These are phyloP conservation scores for Diachasma alloeum DNA, from an alignment of 1,140 invertebrate species.

Conservation along the genomic window DNA sequence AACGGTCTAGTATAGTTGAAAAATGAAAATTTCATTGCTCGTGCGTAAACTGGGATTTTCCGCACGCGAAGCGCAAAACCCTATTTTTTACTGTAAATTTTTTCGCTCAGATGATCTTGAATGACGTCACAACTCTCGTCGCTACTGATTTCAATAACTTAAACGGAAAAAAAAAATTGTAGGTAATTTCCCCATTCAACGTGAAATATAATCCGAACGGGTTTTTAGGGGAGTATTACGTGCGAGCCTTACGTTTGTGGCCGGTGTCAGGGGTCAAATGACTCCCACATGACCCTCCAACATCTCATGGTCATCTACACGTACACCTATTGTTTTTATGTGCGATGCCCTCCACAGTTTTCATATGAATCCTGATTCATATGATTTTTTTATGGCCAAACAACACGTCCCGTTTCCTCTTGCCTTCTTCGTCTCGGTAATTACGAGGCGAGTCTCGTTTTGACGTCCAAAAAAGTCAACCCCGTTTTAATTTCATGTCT, in stretches of 20 bases:
- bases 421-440: neutral
- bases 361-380: slow-evolving; percentile 4
- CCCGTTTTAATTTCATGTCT: neutral
- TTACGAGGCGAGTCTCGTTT: neutral
- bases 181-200: too few relatives aligned
- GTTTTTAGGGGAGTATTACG: slow-evolving; percentile 10
- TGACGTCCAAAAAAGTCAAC: neutral
- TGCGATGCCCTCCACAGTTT: slow-evolving; percentile 3
- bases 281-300: slow-evolving; percentile 34
- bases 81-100: too few relatives aligned
- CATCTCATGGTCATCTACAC: slow-evolving; percentile 24
- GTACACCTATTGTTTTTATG: slow-evolving; percentile 30
- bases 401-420: neutral
- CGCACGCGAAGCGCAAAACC: too few relatives aligned
- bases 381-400: neutral
- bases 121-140: too few relatives aligned
- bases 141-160: too few relatives aligned
- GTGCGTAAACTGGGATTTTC: too few relatives aligned
- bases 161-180: too few relatives aligned
- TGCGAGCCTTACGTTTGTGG: slow-evolving; percentile 38
- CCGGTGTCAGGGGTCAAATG: slow-evolving; percentile 45
- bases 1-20: too few relatives aligned
- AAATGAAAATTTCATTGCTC: too few relatives aligned
- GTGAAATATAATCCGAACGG: neutral
- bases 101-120: too few relatives aligned